Base-by-base conservation (phyloP, 2,797 vertebrate genomes). In the Pipistrellus nathusii region DNA sequence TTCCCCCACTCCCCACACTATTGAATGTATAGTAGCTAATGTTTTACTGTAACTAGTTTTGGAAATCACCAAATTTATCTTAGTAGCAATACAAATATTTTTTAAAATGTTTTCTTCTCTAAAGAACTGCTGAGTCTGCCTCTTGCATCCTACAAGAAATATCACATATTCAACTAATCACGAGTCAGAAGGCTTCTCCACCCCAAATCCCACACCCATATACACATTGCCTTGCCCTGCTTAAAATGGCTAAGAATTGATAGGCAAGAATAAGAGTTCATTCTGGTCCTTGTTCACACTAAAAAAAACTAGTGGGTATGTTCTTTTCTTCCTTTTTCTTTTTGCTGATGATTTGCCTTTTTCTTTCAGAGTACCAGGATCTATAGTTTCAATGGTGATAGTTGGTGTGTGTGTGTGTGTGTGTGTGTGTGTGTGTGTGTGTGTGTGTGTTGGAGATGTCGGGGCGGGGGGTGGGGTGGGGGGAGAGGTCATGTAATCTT, bases 41-140 rank as follows among this genome's bases (percentile, higher is more conserved):
- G 68, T 59, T 75, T 84, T 57, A 72, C 41, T 53, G 21, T 64
- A 55, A 85, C 68, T 38, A 64, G 15, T 91, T 95, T 88, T 51
- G 27, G 32, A 94, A 91, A 83, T 20, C 55, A 88, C 10, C 15
- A 78, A 85, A 76, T 18, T 64, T 86, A 80, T 41, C 78, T 57
- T 82, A 64, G 20, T 53, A 89, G 20, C 15, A 35, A 68, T 59
- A 64, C 3, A 73, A 85, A 66, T 71, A 68, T 73, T 85, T 93
- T 30, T 85, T 92, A 10, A 77, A 69, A 13, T 72, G 5, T n/a
- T 69, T 90, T 83, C 51, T 38, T n/a, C 48, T 55, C 46, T 76
- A 73, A 41, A 81, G 57, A 91, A 85, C 44, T 51, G 38, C 10
- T 83, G 71, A 62, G 32, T 46, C 13, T 76, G 30, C 41, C 48